Percentiles rank a stretch among this genome's conserved stretches.
Evolutionary conservation across 2,113 vertebrate genomes (phyloP).

Genomic region (Pollimyrus isidori): DNA sequence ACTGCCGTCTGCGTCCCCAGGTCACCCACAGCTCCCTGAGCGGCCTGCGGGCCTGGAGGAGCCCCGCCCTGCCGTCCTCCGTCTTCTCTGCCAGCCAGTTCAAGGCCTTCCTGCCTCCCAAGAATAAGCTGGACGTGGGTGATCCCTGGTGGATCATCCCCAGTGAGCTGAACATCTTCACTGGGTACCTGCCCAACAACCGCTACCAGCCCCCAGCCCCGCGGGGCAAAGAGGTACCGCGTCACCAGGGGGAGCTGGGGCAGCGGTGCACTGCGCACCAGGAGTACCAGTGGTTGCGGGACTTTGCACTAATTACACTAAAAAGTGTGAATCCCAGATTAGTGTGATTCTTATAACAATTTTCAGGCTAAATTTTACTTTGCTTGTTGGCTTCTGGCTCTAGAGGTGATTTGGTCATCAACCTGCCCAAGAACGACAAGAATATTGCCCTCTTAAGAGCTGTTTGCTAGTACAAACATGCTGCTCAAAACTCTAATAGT

Average conservation of each 20-base stretch:
- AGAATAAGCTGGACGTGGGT: constrained; percentile 68
- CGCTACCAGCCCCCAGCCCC: constrained; percentile 85
- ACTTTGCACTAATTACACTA: not conserved
- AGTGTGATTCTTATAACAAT: not conserved
- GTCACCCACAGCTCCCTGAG: constrained; percentile 79
- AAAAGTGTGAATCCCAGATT: not conserved
- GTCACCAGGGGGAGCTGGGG: not conserved
- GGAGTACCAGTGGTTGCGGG: not conserved
- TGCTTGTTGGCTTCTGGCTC: not conserved
- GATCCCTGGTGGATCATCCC: constrained; percentile 92
- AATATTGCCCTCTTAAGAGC: not conserved
- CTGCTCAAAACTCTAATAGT: not conserved
- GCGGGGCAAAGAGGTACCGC: constrained; percentile 83
- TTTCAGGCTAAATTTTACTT: not conserved
- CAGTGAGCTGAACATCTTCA: constrained; percentile 88
- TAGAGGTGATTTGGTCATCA: no score
- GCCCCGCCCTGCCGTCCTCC: constrained; percentile 57
- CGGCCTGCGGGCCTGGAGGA: constrained; percentile 81
- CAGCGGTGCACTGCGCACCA: not conserved
- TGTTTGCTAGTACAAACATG: not conserved
- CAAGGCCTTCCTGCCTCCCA: constrained; percentile 78
- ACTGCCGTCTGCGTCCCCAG: constrained; percentile 45
- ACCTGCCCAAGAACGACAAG: not conserved
- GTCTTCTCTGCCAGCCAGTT: constrained; percentile 75
- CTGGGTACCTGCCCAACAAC: constrained; percentile 89